A percentile compares a stretch with the other conserved stretches of the same genome.
Evolutionary conservation across 1,140 invertebrate genomes (phyloP).

Genomic region (Pseudomyrmex dendroicus): DNA sequence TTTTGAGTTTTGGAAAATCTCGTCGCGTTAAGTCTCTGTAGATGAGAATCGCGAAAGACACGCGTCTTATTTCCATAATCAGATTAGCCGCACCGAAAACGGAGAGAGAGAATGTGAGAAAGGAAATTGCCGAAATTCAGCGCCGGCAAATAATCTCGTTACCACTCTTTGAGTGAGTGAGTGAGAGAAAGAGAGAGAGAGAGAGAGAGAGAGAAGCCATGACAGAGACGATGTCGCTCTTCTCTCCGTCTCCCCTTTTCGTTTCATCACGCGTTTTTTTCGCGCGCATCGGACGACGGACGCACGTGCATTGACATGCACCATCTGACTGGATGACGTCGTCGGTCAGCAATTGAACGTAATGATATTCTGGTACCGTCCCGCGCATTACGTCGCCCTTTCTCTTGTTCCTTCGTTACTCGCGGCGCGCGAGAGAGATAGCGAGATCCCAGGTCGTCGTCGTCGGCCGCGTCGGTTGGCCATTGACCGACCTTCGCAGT

Average conservation of each 20-base stretch:
- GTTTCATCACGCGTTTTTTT: not conserved
- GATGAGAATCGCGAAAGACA: conserved; percentile 25
- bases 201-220: not conserved
- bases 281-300: not conserved
- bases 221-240: not conserved
- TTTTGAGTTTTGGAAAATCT: not conserved
- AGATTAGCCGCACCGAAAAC: conserved; percentile 31
- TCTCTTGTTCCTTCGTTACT: conserved; percentile 12
- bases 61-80: conserved; percentile 48
- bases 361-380: conserved; percentile 72
- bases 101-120: not conserved
- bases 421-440: not conserved
- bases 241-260: not conserved
- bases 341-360: conserved; percentile 66
- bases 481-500: conserved; percentile 76
- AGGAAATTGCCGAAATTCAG: conserved; percentile 29
- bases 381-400: conserved; percentile 52
- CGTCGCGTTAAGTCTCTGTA: conserved; percentile 20
- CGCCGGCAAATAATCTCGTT: conserved; percentile 26
- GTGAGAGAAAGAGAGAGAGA: too few species aligned
- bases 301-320: conserved; percentile 66
- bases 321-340: conserved; percentile 64
- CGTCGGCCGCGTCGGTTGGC: conserved; percentile 65
- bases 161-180: not conserved
- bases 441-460: not conserved